Evolutionary conservation across 1,140 invertebrate species (phyloP).

Genomic region (Trialeurodes vaporariorum): DNA sequence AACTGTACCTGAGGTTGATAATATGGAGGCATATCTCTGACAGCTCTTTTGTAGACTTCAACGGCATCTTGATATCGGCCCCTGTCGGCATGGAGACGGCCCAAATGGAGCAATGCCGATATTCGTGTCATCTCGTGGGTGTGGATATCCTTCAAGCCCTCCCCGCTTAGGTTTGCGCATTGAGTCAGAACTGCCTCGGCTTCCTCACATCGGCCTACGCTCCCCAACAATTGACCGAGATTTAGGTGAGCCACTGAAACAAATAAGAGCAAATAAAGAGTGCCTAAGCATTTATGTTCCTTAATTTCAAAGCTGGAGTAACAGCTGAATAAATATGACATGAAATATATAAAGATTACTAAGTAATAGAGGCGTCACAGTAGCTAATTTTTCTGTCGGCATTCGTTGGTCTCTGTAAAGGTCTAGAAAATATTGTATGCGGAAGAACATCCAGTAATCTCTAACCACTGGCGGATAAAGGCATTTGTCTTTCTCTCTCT

Average conservation of each 20-base stretch:
- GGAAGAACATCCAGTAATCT: too few relatives aligned
- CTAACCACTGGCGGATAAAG: too few relatives aligned
- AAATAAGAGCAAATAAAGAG: too few relatives aligned
- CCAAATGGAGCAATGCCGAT: slow-evolving; percentile 81
- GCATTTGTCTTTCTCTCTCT: too few relatives aligned
- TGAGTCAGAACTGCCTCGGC: slow-evolving; percentile 68
- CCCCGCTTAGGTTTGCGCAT: slow-evolving; percentile 72
- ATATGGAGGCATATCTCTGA: slow-evolving; percentile 63
- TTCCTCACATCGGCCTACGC: slow-evolving; percentile 65
- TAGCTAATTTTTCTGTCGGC: too few relatives aligned
- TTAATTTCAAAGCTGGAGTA: too few relatives aligned
- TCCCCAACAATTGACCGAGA: slow-evolving; percentile 73
- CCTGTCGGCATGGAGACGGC: slow-evolving; percentile 76
- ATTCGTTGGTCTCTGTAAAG: too few relatives aligned
- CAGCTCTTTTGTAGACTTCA: slow-evolving; percentile 73
- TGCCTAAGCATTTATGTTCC: too few relatives aligned
- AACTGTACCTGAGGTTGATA: slow-evolving; percentile 73
- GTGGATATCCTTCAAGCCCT: slow-evolving; percentile 73
- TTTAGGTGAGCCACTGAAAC: slow-evolving; percentile 88
- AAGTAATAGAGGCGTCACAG: too few relatives aligned
- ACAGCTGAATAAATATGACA: too few relatives aligned
- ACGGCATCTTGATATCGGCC: slow-evolving; percentile 72
- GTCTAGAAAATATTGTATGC: too few relatives aligned
- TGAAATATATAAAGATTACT: too few relatives aligned
- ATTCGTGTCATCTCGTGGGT: slow-evolving; percentile 82